A percentile compares a stretch with the other conserved stretches of the same genome.
These are phyloP conservation scores for Pterocles orientalis DNA, from an alignment of 2,113 vertebrate species.

Conservation along the genomic window DNA sequence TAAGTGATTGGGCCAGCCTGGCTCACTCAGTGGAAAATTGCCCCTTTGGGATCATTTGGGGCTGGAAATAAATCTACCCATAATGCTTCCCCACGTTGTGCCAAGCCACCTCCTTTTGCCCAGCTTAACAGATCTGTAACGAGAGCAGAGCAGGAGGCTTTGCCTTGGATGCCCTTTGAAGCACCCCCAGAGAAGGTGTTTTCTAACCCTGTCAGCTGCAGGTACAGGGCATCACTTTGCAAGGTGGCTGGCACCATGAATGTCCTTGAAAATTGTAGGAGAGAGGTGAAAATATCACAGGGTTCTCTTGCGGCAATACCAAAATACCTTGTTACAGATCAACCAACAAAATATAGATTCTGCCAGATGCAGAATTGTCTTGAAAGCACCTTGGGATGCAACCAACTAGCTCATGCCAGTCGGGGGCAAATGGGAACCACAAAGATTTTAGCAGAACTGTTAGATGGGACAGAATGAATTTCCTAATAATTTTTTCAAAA, in stretches of 20 bases:
- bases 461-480: background rate
- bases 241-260: background rate
- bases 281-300: background rate
- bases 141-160: background rate
- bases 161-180: background rate
- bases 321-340: background rate
- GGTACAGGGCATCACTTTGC: background rate
- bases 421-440: background rate
- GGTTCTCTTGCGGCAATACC: background rate
- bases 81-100: background rate
- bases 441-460: background rate
- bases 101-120: background rate
- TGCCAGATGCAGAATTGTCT: background rate
- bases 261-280: background rate
- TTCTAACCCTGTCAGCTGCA: background rate
- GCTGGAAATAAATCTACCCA: background rate
- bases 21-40: constrained; percentile 7
- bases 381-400: background rate
- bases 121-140: background rate
- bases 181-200: background rate
- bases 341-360: background rate
- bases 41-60: background rate
- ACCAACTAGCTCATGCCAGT: rapidly evolving
- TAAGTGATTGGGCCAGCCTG: background rate
- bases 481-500: background rate